Conservation (phyloP, 2,797 vertebrate genomes). For the Sebastes oblongus region DNA sequence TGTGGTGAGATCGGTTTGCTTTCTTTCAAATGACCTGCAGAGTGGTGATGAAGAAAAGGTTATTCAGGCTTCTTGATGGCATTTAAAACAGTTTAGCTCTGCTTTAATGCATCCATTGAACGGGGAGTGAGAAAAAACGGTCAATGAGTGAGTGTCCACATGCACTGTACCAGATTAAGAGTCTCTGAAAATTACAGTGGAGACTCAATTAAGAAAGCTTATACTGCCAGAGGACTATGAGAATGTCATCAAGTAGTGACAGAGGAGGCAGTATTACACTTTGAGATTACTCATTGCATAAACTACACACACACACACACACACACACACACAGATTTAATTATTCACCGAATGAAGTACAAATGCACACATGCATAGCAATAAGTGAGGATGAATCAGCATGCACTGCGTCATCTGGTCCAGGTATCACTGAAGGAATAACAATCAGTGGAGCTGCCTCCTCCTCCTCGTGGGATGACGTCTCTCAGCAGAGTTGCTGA, state of each 20-base stretch:
- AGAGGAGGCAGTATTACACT: slow-evolving; percentile 28
- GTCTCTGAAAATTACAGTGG: slow-evolving; percentile 40
- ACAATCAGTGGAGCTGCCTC: slow-evolving; percentile 26
- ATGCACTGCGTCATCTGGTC: neutral
- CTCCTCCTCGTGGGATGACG: slow-evolving; percentile 51
- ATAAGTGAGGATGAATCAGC: slow-evolving; percentile 31
- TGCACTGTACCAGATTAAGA: slow-evolving; percentile 44
- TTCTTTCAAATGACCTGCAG: neutral
- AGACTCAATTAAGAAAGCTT: slow-evolving; percentile 50
- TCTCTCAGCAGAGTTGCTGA: slow-evolving; percentile 43
- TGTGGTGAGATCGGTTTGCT: neutral
- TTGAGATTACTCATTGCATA: slow-evolving; percentile 46
- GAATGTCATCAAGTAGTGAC: slow-evolving; percentile 44
- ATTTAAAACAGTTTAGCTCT: neutral
- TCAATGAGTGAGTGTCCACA: slow-evolving; percentile 1
- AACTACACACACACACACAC: neutral
- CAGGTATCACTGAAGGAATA: slow-evolving; percentile 49
- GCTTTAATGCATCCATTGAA: neutral
- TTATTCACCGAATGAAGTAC: slow-evolving; percentile 13
- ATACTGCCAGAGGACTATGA: slow-evolving; percentile 3
- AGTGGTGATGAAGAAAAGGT: neutral
- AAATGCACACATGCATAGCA: slow-evolving; percentile 16
- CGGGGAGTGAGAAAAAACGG: neutral
- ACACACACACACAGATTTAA: slow-evolving; percentile 8
- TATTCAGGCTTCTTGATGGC: neutral